phyloP scores from a whole-genome alignment of 2,888 invertebrate species.

The Aphrophora alni region DNA sequence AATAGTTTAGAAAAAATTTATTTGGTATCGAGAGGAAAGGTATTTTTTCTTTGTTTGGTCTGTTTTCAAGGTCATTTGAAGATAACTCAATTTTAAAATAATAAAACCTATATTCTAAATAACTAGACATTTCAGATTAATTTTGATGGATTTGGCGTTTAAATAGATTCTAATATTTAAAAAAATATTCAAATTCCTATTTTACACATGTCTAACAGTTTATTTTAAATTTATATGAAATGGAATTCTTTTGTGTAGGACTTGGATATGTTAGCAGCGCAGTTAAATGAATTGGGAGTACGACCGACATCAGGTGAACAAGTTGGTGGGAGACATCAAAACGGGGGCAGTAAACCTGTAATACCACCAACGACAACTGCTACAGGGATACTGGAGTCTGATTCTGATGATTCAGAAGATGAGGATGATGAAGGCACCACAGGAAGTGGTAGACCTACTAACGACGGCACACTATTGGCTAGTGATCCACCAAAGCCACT shows the following conservation, averaged over 20 bases:
- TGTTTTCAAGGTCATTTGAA: too few relatives aligned
- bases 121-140: too few relatives aligned
- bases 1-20: too few relatives aligned
- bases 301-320: slow-evolving; percentile 58
- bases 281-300: slow-evolving; percentile 92
- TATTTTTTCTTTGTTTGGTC: too few relatives aligned
- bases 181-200: too few relatives aligned
- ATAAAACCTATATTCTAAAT: too few relatives aligned
- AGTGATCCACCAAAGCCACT: slow-evolving; percentile 97
- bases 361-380: slow-evolving; percentile 37
- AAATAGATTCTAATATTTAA: too few relatives aligned
- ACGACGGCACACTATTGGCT: slow-evolving; percentile 93
- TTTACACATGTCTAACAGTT: too few relatives aligned
- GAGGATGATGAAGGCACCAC: slow-evolving; percentile 50
- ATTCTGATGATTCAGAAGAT: slow-evolving; percentile 76
- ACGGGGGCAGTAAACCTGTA: slow-evolving; percentile 39
- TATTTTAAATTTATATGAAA: too few relatives aligned
- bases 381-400: slow-evolving; percentile 52
- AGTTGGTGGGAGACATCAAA: slow-evolving; percentile 27
- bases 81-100: too few relatives aligned
- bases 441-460: slow-evolving; percentile 60
- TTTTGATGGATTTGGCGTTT: too few relatives aligned
- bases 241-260: slow-evolving; percentile 70
- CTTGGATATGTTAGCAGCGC: slow-evolving; percentile 94
- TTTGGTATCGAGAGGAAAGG: too few relatives aligned